A percentile compares a stretch with the other conserved stretches of the same genome.
Evolutionary conservation across 2,888 invertebrate species (phyloP).

Genomic region (Phortica okadai): DNA sequence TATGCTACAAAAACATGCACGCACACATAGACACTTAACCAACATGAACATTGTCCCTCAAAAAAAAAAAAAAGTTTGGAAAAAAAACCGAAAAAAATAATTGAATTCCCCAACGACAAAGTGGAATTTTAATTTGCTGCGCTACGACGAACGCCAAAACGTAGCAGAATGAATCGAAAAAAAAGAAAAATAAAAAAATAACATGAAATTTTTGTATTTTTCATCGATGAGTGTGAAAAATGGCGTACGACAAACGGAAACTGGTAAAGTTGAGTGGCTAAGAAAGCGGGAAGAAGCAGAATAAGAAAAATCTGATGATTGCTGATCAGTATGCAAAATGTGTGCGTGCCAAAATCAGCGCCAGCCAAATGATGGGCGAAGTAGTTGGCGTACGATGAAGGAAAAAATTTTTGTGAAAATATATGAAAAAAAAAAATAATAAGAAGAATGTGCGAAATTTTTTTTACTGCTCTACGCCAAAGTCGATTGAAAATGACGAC

Average conservation of each 20-base stretch:
- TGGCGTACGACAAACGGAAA: conserved; percentile 18
- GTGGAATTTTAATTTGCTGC: conserved; percentile 71
- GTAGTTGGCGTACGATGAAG: not conserved
- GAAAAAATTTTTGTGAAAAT: conserved; percentile 21
- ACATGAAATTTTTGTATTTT: not conserved
- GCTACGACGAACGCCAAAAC: conserved; percentile 47
- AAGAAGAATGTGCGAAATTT: conserved; percentile 31
- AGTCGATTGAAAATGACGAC: conserved; percentile 20
- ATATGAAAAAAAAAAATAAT: conserved; percentile 37
- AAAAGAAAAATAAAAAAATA: not conserved
- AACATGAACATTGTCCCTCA: conserved; percentile 53
- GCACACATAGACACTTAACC: conserved; percentile 48
- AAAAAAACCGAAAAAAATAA: conserved; percentile 56
- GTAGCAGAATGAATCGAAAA: not conserved
- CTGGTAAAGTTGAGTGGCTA: not conserved
- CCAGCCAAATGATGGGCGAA: conserved; percentile 18
- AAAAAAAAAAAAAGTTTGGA: conserved; percentile 26
- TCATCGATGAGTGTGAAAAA: conserved; percentile 21
- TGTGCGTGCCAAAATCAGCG: conserved; percentile 70
- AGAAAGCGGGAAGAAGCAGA: not conserved
- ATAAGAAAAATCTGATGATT: conserved; percentile 54
- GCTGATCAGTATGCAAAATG: conserved; percentile 73
- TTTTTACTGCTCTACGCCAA: conserved; percentile 8
- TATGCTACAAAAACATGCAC: conserved; percentile 27
- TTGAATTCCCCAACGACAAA: conserved; percentile 74